phyloP scores from a whole-genome alignment of 2,113 vertebrate species.

The Peucedramus taeniatus region DNA sequence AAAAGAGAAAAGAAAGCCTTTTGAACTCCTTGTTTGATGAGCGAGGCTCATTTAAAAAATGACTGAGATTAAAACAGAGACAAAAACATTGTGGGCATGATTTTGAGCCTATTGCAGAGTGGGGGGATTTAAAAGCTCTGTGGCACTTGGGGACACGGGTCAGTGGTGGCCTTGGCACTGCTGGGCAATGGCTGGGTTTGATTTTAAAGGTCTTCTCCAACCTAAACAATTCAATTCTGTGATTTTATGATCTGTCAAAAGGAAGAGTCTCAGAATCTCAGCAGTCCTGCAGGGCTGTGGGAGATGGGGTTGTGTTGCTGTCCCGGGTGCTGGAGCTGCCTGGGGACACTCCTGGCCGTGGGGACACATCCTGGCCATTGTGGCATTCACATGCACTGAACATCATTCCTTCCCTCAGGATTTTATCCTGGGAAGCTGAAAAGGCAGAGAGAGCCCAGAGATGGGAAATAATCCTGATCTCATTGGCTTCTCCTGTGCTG shows the following conservation, averaged over 20 bases:
- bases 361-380: no score
- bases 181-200: background rate
- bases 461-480: no score
- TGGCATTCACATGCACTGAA: no score
- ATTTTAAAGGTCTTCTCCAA: background rate
- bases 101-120: background rate
- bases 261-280: background rate
- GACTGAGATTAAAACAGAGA: background rate
- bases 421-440: no score
- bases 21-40: background rate
- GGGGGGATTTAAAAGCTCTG: background rate
- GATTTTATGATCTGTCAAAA: accelerated
- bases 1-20: background rate
- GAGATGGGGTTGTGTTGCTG: accelerated
- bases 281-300: background rate
- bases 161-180: background rate
- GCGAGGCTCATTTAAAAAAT: background rate
- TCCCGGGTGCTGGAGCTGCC: background rate
- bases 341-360: accelerated
- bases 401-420: no score
- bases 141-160: background rate
- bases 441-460: no score
- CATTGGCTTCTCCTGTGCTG: no score
- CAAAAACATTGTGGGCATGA: accelerated
- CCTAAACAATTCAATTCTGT: accelerated